Base-by-base conservation (phyloP, 1,140 invertebrate species). In the Mylabris phalerata region DNA sequence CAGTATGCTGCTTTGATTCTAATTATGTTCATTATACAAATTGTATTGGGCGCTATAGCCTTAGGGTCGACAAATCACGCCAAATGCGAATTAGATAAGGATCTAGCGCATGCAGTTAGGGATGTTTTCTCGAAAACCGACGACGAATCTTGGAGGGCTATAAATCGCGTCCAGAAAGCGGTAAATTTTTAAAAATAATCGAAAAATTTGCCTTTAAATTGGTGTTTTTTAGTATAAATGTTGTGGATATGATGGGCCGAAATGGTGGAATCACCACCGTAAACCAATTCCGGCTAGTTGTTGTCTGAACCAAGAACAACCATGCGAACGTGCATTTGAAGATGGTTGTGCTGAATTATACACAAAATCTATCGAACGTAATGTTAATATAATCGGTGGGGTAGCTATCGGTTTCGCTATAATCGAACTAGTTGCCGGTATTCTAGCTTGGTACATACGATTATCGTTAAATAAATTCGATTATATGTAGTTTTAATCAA, bases 371-470 rank as follows among this genome's bases (percentile, higher is more conserved):
- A 54, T 54, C 13, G 25, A 54, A 11, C 26, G 39, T 13, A 54
- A 54, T 38, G 43, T 54, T 42, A 42, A 42, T 7, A 45, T 54
- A 32, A 54, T 54, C 32, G 51, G 51, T 46, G 51, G 51, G 1
- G 51, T 54, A 2, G 51, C 51, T 46, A 54, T 54, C 7, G 51
- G 51, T 11, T 54, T 54, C 10, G 26, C 51, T n/a, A 27, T 42
- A 1, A 38, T 45, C 32, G 13, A 54, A 45, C 26, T 54, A 27
- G 42, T 54, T 9, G n/a, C 51, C 3, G 51, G 26, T 10, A 24
- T 54, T 46, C 13, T 54, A n/a, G 51, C 42, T 19, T 54, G 51
- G 51, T 54, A 46, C 9, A 54, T 54, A 46, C 6, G 51, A 45
- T 45, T 54, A 9, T 10, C 42, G 2, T 38, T 54, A 11, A 54